Base-by-base conservation (phyloP, 2,888 invertebrate species). In the Drosophila paracracens region DNA sequence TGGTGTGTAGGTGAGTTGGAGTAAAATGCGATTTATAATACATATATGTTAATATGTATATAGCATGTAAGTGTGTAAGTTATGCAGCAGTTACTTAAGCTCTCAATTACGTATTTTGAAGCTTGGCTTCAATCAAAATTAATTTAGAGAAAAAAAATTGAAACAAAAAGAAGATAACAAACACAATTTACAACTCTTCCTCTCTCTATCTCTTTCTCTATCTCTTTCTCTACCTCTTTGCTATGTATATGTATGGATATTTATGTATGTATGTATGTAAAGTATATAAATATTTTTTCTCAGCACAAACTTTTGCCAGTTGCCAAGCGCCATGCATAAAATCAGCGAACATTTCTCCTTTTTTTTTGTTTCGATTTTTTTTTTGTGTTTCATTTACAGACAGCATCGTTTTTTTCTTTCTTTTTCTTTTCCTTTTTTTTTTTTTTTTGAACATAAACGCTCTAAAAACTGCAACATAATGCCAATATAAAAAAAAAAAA, bases 81-180 rank as follows among this genome's bases (percentile, higher is more conserved):
- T 50, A 70, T 73, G 69, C 66, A 63, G 51, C 76, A 71, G 66
- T 82, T 82, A 82, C 54, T 83, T 82, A 85, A 88, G 85, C 88
- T 88, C 88, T 77, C 68, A 69, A 74, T 89, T 91, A 78, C 88
- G 75, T 81, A 71, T 77, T 87, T 74, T 77, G 81, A 87, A 88
- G 88, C 83, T 84, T 83, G 70, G 82, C 76, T 88, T 88, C 79
- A 75, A 71, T 76, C 35, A 56, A 84, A 82, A 76, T 84, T 77
- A 80, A 88, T 88, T 90, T 88, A 79, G 76, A 79, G 71, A 70
- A 74, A 53, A 52, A 31, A 56, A 64, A 25, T 8, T 16, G 8
- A 25, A 25, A 46, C 7, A 60, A 65, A 66, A 61, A 53, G 61
- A 36, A 36, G 50, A 48, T 40, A 70, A 57, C 63, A 70, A 77